Conservation (phyloP, 2,113 vertebrate species). For the Colossoma macropomum region DNA sequence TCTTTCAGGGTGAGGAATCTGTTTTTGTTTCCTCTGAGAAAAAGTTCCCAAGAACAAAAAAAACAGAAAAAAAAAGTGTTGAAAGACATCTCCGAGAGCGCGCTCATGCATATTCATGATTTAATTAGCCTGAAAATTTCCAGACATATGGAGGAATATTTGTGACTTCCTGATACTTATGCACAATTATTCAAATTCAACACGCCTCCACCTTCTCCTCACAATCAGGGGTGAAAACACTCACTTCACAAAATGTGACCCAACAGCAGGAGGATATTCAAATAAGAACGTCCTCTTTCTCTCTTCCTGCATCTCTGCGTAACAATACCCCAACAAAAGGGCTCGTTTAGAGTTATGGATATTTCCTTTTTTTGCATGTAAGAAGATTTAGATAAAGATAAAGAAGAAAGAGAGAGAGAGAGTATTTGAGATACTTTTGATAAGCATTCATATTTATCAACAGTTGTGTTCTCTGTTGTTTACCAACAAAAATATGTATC, state of each 20-base stretch:
- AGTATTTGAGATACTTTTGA: too few relatives aligned
- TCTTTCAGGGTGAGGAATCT: constrained; percentile 17
- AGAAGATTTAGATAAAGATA: too few relatives aligned
- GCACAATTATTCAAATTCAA: constrained; percentile 48
- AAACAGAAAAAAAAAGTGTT: neutral
- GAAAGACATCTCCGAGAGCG: constrained; percentile 38
- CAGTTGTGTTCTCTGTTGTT: too few relatives aligned
- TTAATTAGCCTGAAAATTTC: constrained; percentile 24
- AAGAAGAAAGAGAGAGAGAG: too few relatives aligned
- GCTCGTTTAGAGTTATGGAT: too few relatives aligned
- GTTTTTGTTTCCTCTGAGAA: constrained; percentile 21
- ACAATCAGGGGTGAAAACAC: constrained; percentile 44
- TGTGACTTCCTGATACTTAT: constrained; percentile 49
- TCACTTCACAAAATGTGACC: neutral
- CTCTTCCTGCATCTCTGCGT: neutral
- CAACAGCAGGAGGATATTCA: constrained; percentile 22
- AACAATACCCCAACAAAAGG: too few relatives aligned
- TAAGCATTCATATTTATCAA: too few relatives aligned
- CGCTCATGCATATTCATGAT: constrained; percentile 40
- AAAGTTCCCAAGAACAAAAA: constrained; percentile 32
- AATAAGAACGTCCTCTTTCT: neutral
- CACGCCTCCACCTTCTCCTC: constrained; percentile 36
- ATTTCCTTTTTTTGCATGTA: too few relatives aligned
- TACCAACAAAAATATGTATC: too few relatives aligned
- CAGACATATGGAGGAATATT: constrained; percentile 45